Evolutionary conservation across 2,797 vertebrate genomes (phyloP), one percentile per base, ranked within the genome.

Genomic region (Glyptemys insculpta): DNA sequence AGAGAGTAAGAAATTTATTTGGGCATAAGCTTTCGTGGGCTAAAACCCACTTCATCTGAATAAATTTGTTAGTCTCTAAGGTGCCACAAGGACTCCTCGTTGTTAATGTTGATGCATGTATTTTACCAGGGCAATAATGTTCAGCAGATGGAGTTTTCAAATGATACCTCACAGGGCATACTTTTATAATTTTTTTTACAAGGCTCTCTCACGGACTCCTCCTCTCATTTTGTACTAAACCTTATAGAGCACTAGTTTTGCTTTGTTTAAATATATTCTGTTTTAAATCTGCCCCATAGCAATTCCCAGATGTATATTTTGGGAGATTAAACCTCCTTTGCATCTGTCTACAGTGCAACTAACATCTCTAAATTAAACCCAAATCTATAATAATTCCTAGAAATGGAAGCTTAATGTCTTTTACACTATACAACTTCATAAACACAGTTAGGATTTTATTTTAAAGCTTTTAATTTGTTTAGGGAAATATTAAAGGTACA

Each of bases 361-460:
- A 68, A 56, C 88, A 88, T 62, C 95, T 93, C 79, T 84, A 84
- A 95, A 94, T 95, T 89, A 91, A 96, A 34, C 54, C 87, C 94
- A 93, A 96, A 92, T 91, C 94, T 80, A n/a, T 89, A 96, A 91
- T 95, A 95, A 97, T 96, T 94, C 83, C 18, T 57, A 57, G 79
- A 93, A 94, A 88, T 90, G 50, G 87, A 91, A 91, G 84, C 54
- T 93, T 96, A 93, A 92, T 95, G 89, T 96, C 50, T 47, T 83
- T 53, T 86, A 88, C 79, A 16, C 0, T 0, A 5, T 52, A 83
- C 76, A 84, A 89, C 88, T 92, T 80, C 89, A 89, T 87, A 90
- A 84, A 91, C 72, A 80, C 18, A 0, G 72, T 4, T 87, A 88
- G 53, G 91, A 15, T 78, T 96, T 94, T 44, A 11, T 78, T 90